Conservation (phyloP, 1,140 invertebrate species). For the Zeugodacus cucurbitae region DNA sequence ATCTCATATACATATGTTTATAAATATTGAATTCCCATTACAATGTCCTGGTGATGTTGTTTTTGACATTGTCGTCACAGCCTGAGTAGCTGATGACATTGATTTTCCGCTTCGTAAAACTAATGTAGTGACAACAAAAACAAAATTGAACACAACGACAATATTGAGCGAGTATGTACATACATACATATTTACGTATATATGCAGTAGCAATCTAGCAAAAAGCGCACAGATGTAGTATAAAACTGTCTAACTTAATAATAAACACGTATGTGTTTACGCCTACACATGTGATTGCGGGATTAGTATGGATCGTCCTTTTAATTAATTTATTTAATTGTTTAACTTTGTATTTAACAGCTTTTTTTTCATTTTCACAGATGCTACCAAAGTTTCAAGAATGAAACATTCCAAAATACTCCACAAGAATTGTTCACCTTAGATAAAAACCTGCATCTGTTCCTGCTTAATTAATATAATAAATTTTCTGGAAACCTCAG, state of each 20-base stretch:
- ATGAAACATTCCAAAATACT: too few species aligned
- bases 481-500: too few species aligned
- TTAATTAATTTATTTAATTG: too few species aligned
- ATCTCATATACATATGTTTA: neutral
- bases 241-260: too few species aligned
- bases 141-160: neutral
- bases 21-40: neutral
- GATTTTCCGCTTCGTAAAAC: slow-evolving; percentile 4
- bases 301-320: too few species aligned
- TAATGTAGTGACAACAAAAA: neutral
- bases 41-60: neutral
- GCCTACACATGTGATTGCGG: too few species aligned
- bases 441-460: too few species aligned
- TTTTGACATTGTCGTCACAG: neutral
- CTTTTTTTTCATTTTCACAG: too few species aligned
- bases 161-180: neutral
- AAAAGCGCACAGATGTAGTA: neutral
- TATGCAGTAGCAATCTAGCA: neutral
- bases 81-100: neutral
- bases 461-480: too few species aligned
- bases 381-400: too few species aligned
- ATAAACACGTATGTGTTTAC: neutral
- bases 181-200: neutral
- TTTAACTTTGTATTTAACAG: too few species aligned
- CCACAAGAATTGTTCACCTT: too few species aligned